Conservation (phyloP, 1,140 invertebrate genomes). For the Trichonephila inaurata region DNA sequence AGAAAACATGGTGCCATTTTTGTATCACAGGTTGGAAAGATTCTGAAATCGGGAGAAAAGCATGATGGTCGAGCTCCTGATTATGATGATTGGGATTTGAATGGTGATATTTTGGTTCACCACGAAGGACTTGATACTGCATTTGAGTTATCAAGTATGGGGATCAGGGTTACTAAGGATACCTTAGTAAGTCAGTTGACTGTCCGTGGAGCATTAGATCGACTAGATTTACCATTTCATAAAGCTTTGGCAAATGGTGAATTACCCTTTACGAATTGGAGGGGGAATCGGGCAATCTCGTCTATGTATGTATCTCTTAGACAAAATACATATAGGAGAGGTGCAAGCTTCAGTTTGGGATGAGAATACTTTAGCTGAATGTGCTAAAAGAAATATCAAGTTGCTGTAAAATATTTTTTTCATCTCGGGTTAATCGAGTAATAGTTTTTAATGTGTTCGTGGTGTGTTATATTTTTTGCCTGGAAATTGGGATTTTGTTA, state of each 20-base stretch:
- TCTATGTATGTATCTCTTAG: constrained; percentile 34
- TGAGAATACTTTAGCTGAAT: constrained; percentile 21
- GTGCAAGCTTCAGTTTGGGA: constrained; percentile 53
- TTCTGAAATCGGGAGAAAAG: neutral
- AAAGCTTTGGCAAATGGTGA: neutral
- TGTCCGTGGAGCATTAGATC: neutral
- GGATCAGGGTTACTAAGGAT: neutral
- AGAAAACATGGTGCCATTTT: constrained; percentile 47
- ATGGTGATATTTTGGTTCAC: constrained; percentile 51
- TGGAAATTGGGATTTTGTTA: no score
- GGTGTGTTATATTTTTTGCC: no score
- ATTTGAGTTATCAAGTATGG: constrained; percentile 30
- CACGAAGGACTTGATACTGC: constrained; percentile 11
- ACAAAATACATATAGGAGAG: constrained; percentile 52
- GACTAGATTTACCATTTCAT: constrained; percentile 2
- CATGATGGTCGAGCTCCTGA: constrained; percentile 49
- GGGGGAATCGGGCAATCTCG: constrained; percentile 39
- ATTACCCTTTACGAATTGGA: neutral
- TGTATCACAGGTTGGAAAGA: neutral
- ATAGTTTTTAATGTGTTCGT: no score
- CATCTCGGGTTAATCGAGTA: no score
- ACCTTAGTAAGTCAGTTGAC: constrained; percentile 22
- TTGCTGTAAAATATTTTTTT: neutral
- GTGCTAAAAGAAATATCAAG: neutral
- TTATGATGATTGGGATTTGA: constrained; percentile 63